Evolutionary conservation across 2,888 invertebrate genomes (phyloP).

Genomic region (Frankliniella intonsa): DNA sequence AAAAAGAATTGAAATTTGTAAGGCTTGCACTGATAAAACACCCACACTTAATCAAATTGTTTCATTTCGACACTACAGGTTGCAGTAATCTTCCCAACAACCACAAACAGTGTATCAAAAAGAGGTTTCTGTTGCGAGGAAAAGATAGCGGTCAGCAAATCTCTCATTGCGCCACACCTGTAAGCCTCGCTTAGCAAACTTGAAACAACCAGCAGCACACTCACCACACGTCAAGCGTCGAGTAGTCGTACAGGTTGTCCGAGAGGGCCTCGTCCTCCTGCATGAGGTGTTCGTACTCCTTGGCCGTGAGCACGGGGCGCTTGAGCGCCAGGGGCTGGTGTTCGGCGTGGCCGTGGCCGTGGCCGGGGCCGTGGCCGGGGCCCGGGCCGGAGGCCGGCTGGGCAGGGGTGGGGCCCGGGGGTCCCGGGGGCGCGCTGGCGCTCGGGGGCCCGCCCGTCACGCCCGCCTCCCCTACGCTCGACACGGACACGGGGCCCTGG

Average conservation of each 20-base stretch:
- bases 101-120: not conserved
- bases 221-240: slow-evolving; percentile 78
- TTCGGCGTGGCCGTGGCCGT: slow-evolving; percentile 42
- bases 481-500: slow-evolving; percentile 34
- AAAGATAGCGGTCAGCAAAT: slow-evolving; percentile 31
- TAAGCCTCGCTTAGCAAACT: not conserved
- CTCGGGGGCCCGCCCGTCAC: slow-evolving; percentile 37
- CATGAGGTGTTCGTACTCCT: slow-evolving; percentile 71
- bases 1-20: slow-evolving; percentile 30
- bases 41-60: slow-evolving; percentile 31
- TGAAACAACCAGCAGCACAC: slow-evolving; percentile 40
- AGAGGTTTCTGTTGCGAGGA: slow-evolving; percentile 32
- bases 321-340: slow-evolving; percentile 54
- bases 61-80: slow-evolving; percentile 38
- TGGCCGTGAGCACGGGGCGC: slow-evolving; percentile 71
- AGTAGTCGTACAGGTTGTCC: slow-evolving; percentile 83
- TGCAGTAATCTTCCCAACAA: not conserved
- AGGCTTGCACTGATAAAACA: not conserved
- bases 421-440: slow-evolving; percentile 33
- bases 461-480: slow-evolving; percentile 38
- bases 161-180: not conserved
- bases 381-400: slow-evolving; percentile 46
- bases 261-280: slow-evolving; percentile 72
- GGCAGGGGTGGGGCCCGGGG: not conserved
- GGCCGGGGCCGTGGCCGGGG: slow-evolving; percentile 44